Conservation (phyloP, 2,797 vertebrate genomes). For the Pangasius larnaudii region DNA sequence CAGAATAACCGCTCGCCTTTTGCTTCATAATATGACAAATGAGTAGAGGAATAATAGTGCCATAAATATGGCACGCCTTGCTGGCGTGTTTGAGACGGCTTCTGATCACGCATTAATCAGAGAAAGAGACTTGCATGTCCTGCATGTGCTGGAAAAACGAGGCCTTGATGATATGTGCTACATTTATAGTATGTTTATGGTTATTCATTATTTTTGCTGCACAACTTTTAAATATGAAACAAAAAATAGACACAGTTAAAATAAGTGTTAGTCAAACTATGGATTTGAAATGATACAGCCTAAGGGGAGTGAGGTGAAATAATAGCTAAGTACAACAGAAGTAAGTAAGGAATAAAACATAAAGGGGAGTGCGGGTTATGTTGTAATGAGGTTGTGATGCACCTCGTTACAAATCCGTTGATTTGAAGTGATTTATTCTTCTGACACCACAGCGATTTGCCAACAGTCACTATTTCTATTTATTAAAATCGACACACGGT, state of each 20-base stretch:
- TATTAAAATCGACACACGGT: no score
- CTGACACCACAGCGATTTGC: no score
- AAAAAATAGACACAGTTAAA: background rate
- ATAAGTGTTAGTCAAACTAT: background rate
- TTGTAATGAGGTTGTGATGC: no score
- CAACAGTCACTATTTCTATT: no score
- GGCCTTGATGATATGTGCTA: background rate
- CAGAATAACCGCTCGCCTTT: conserved; percentile 42
- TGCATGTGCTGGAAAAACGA: background rate
- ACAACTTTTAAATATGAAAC: background rate
- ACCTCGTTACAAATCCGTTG: no score
- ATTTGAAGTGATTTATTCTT: no score
- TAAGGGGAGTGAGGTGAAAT: background rate
- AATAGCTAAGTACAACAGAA: background rate
- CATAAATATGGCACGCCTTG: conserved; percentile 49
- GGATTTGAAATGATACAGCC: background rate
- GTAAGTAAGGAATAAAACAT: background rate
- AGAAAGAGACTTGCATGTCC: background rate
- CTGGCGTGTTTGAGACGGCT: conserved; percentile 17
- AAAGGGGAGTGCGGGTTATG: no score
- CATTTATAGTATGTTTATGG: background rate
- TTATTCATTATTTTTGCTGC: background rate
- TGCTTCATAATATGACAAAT: conserved; percentile 52
- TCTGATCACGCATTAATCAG: background rate
- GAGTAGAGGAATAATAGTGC: conserved; percentile 45